These are phyloP conservation scores for Desmophyllum pertusum DNA, from an alignment of 92 coral and sea anemone genomes.

Conservation along the genomic window DNA sequence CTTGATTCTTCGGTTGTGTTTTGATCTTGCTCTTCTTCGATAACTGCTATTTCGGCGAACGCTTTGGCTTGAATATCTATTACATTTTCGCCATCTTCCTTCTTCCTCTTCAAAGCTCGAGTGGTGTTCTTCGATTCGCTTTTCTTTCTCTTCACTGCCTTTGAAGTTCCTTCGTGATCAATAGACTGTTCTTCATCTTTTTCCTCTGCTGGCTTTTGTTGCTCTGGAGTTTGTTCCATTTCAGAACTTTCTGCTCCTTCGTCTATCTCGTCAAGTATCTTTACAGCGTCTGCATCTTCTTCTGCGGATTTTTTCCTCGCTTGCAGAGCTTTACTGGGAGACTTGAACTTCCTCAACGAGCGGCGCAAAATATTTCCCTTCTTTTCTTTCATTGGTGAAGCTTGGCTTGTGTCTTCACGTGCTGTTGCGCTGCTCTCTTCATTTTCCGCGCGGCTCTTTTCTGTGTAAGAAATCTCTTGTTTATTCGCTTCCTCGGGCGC, in stretches of 20 bases:
- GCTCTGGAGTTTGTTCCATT: neutral
- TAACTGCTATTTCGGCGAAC: neutral
- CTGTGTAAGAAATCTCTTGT: neutral
- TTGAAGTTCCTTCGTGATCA: constrained; percentile 4
- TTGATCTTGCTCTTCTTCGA: constrained; percentile 1
- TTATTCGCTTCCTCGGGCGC: neutral
- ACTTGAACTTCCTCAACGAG: constrained; percentile 25
- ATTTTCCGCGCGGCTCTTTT: constrained; percentile 5
- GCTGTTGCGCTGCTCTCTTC: constrained; percentile 8
- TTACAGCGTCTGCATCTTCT: neutral
- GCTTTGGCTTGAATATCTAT: neutral
- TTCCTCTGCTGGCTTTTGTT: neutral
- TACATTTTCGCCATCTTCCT: constrained; percentile 14
- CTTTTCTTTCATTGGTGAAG: constrained; percentile 17
- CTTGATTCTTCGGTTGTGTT: neutral
- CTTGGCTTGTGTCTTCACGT: constrained; percentile 16
- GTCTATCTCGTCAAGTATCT: neutral
- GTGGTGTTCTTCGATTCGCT: constrained; percentile 5
- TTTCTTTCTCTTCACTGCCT: constrained; percentile 39
- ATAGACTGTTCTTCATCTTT: constrained; percentile 5
- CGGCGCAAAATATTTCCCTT: constrained; percentile 31
- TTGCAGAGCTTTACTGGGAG: constrained; percentile 7
- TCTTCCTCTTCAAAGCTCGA: constrained; percentile 23
- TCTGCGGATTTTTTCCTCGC: constrained; percentile 2
- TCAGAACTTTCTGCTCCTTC: constrained; percentile 3